Evolutionary conservation across 2,888 invertebrate genomes (phyloP), one percentile per base, ranked within the genome.

Genomic region (Zaprionus bogoriensis): DNA sequence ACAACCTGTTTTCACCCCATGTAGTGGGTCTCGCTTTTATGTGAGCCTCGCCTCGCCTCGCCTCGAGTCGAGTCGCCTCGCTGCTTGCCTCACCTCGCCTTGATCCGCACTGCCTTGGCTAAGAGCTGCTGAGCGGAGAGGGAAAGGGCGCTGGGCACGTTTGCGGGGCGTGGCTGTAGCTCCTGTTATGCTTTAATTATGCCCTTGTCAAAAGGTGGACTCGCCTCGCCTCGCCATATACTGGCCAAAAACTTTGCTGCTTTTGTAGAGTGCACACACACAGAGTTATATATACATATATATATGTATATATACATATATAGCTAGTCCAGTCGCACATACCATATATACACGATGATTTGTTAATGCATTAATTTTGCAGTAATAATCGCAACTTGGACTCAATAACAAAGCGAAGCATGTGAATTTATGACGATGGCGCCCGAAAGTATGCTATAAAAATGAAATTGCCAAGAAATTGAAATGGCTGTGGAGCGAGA

Each of bases 1-100:
- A 86, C 80, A 81, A 81, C 87, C 87, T 83, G 80, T 81, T 81
- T 83, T 81, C 84, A 81, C 87, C 77, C 80, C 81, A 80, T 86
- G 74, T 68, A 72, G 68, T 83, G 84, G 80, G 81, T 69, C 68
- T 80, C 68, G 66, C 61, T 70, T 79, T 80, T 80, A 73, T 73
- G 70, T 70, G 74, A 36, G 45, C 61, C 71, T 53, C 51, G 53
- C 28, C 58, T 38, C 50, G 2, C 25, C 68, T 22, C 57, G n/a
- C 17, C 46, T 46, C 38, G 22, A 10, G 46, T 41, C 41, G 36
- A 1, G 12, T 22, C 36, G 27, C 41, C 47, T 47, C 12, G 27
- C 7, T 23, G 19, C 38, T 39, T 20, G 22, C 47, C 38, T 28
- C n/a, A 41, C 45, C 67, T 30, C 32, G 53, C 46, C 57, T 38